Evolutionary conservation across 2,797 vertebrate species (phyloP).

Genomic region (Rhynchonycteris naso): DNA sequence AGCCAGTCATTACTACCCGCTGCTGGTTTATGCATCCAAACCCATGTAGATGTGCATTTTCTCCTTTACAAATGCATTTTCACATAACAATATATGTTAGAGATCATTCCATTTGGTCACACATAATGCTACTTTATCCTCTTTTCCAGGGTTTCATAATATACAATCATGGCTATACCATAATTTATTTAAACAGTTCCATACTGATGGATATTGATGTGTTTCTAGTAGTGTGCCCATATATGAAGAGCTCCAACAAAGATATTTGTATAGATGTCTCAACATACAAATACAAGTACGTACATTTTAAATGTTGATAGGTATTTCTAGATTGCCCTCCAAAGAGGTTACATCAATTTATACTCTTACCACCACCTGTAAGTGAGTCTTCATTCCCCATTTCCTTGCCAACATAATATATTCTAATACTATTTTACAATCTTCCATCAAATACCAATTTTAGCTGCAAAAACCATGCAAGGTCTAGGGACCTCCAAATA

Average conservation of each 20-base stretch:
- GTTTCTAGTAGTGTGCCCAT: not conserved
- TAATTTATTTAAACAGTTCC: not conserved
- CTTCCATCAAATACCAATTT: not conserved
- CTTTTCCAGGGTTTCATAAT: not conserved
- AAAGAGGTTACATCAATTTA: not conserved
- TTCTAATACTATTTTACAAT: not conserved
- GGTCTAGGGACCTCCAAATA: not conserved
- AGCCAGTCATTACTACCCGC: too few species aligned
- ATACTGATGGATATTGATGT: not conserved
- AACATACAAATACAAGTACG: not conserved
- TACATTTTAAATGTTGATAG: slow-evolving; percentile 14
- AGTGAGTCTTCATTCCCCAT: not conserved
- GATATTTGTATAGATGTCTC: not conserved
- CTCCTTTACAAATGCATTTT: not conserved
- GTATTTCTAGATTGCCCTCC: not conserved
- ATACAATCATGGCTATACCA: not conserved
- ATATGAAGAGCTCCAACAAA: slow-evolving; percentile 3
- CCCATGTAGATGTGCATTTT: not conserved
- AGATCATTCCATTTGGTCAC: not conserved
- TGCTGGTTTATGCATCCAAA: not conserved
- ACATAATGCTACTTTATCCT: not conserved
- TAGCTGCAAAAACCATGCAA: not conserved
- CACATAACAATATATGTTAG: not conserved
- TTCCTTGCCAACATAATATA: not conserved
- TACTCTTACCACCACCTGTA: not conserved